A percentile compares a stretch with the other conserved stretches of the same genome.
These are phyloP conservation scores for Pitangus sulphuratus DNA, from an alignment of 2,797 vertebrate genomes.

Conservation along the genomic window DNA sequence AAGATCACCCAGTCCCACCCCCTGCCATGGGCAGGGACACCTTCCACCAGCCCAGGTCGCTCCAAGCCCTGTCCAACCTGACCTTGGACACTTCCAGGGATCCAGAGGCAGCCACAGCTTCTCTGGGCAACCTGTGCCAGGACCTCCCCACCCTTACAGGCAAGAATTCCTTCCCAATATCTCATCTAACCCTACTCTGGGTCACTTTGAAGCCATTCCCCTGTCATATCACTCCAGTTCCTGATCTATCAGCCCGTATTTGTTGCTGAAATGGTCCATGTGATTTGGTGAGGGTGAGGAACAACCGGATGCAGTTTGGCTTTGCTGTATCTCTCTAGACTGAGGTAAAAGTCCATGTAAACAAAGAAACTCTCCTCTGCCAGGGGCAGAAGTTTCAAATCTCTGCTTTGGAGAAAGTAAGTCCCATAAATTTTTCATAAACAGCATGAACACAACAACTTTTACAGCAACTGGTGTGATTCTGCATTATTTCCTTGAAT, in stretches of 20 bases:
- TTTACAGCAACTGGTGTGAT: not conserved
- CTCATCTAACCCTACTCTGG: not conserved
- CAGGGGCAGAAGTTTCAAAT: not conserved
- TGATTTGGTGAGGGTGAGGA: not conserved
- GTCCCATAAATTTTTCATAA: not conserved
- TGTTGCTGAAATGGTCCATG: not conserved
- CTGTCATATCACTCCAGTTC: not conserved
- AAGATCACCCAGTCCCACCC: not conserved
- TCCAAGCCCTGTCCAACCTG: not conserved
- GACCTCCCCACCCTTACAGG: not conserved
- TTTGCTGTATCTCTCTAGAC: not conserved
- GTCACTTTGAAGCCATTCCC: not conserved
- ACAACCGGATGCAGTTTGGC: not conserved
- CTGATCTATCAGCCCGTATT: not conserved
- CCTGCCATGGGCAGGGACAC: not conserved
- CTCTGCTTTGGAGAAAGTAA: not conserved
- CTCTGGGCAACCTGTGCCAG: not conserved
- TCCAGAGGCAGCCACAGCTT: not conserved
- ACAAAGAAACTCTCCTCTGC: not conserved
- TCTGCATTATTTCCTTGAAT: conserved; percentile 15
- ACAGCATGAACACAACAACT: not conserved
- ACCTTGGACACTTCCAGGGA: not conserved
- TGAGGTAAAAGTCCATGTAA: not conserved
- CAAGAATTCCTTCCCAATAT: rapidly evolving
- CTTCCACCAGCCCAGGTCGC: not conserved